phyloP scores from a whole-genome alignment of 2,113 vertebrate species.

The Riparia riparia region DNA sequence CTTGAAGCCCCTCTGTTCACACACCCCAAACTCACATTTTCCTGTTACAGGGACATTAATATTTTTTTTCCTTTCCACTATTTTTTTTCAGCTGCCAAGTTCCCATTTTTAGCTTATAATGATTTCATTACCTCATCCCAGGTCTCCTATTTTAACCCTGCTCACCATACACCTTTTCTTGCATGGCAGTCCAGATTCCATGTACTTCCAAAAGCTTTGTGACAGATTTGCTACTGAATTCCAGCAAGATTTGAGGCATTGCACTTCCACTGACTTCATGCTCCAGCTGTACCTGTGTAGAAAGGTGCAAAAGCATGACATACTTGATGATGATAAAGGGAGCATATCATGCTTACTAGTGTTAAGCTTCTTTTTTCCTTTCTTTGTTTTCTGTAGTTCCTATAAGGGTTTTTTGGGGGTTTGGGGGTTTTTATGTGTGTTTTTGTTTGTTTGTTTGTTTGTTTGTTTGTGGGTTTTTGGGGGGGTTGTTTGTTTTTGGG shows the following conservation, averaged over 20 bases:
- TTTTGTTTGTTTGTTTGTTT: too few species aligned
- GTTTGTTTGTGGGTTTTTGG: too few species aligned
- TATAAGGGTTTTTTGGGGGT: background rate
- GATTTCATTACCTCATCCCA: background rate
- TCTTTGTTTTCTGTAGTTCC: background rate
- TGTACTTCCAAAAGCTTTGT: background rate
- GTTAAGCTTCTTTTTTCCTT: background rate
- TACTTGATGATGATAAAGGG: background rate
- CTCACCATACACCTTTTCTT: background rate
- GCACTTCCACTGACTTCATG: background rate
- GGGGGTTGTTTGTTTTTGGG: too few species aligned
- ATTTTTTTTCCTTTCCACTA: background rate
- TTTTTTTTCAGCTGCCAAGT: background rate
- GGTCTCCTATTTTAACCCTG: background rate
- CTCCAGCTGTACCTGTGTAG: background rate
- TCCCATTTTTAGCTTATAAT: background rate
- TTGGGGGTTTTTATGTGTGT: too few species aligned
- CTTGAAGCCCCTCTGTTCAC: background rate
- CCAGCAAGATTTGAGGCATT: background rate
- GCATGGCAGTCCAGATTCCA: background rate
- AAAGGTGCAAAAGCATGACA: background rate
- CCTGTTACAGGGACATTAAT: background rate
- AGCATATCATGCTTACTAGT: background rate
- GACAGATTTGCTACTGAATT: background rate
- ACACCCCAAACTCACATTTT: background rate